Conservation (phyloP, 2,113 vertebrate species). For the Pyxicephalus adspersus region DNA sequence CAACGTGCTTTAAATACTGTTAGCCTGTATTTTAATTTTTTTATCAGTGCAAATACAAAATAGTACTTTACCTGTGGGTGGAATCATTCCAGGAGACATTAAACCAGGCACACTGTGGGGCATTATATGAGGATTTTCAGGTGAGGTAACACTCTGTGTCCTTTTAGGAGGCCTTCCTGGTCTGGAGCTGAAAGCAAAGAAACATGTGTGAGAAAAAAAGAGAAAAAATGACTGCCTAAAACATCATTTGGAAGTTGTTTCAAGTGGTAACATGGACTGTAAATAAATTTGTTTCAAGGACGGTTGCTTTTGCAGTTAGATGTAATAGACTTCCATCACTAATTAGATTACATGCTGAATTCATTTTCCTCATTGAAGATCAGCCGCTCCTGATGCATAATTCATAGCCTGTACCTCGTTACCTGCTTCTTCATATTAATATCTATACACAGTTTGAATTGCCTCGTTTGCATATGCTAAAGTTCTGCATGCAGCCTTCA, state of each 20-base stretch:
- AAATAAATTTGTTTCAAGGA: constrained; percentile 99
- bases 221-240: constrained; percentile 87
- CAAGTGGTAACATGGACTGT: constrained; percentile 97
- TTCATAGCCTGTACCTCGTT: constrained; percentile 99
- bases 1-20: too few species aligned
- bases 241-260: constrained; percentile 91
- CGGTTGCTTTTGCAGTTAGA: constrained; percentile 99
- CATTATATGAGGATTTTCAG: constrained; percentile 98
- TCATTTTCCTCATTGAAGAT: constrained; percentile 99
- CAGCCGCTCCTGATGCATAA: constrained; percentile 99
- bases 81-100: constrained; percentile 98
- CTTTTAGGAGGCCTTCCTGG: constrained; percentile 97
- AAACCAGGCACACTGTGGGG: constrained; percentile 97
- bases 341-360: constrained; percentile 99
- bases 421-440: constrained; percentile 99
- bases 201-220: constrained; percentile 75
- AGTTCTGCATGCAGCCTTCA: constrained; percentile 95
- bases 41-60: not conserved
- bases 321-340: constrained; percentile 99
- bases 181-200: constrained; percentile 90
- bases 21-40: too few species aligned
- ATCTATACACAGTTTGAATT: constrained; percentile 99
- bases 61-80: constrained; percentile 88
- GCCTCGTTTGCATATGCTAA: constrained; percentile 99
- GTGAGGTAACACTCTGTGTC: constrained; percentile 96